Evolutionary conservation across 30 jellyfish, hydroid and myxozoan genomes (phyloP).

Genomic region (Turritopsis rubra): DNA sequence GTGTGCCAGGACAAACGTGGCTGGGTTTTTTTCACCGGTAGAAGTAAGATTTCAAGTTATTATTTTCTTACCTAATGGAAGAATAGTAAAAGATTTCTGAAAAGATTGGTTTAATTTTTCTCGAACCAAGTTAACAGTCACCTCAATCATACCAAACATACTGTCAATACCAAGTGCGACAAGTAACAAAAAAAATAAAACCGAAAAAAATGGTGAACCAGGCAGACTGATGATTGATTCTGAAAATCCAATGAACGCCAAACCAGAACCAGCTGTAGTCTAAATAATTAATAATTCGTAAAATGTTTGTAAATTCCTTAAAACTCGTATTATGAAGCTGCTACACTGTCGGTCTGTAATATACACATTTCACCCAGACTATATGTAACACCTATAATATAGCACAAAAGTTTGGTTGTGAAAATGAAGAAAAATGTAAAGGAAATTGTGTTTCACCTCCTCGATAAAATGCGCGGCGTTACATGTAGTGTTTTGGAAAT

Average conservation of each 20-base stretch:
- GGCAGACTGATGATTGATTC: conserved; percentile 81
- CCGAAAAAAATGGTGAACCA: conserved; percentile 74
- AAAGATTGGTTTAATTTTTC: neutral
- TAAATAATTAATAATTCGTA: conserved; percentile 12
- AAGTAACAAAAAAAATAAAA: conserved; percentile 79
- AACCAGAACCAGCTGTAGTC: conserved; percentile 87
- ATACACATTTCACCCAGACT: no score
- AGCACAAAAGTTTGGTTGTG: no score
- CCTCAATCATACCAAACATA: conserved; percentile 72
- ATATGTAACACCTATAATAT: no score
- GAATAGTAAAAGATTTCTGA: neutral
- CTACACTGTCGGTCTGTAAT: no score
- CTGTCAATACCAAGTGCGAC: conserved; percentile 79
- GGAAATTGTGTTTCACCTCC: neutral
- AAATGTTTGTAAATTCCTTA: no score
- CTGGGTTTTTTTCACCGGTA: no score
- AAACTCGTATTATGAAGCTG: no score
- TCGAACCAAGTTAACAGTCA: conserved; percentile 33
- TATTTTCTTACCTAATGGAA: neutral
- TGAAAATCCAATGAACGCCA: conserved; percentile 81
- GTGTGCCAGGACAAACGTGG: no score
- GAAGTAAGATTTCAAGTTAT: no score
- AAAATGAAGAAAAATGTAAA: no score
- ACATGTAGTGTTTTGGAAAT: neutral
- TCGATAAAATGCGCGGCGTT: neutral